These are phyloP conservation scores for Lycorma delicatula DNA, from an alignment of 1,140 invertebrate genomes.

Conservation along the genomic window DNA sequence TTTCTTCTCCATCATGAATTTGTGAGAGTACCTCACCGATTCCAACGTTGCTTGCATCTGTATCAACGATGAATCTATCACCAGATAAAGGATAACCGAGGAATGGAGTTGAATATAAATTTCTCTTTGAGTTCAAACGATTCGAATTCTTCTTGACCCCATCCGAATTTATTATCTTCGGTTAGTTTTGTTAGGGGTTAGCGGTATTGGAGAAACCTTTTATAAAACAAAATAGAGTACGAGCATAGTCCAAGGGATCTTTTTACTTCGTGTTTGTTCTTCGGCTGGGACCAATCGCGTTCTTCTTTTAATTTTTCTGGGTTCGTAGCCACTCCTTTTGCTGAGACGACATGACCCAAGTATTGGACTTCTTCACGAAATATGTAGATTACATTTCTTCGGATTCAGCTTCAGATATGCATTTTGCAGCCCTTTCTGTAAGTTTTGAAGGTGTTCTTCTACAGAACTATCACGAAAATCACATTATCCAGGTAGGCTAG, in stretches of 20 bases:
- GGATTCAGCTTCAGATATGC: conserved; percentile 20
- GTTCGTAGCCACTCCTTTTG: conserved; percentile 33
- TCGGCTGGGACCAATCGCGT: conserved; percentile 30
- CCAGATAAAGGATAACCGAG: not conserved
- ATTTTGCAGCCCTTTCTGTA: conserved; percentile 6
- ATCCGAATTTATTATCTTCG: conserved; percentile 16
- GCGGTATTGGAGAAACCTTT: conserved; percentile 28
- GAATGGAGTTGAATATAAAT: not conserved
- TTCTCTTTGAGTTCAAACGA: not conserved
- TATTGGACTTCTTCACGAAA: conserved; percentile 25
- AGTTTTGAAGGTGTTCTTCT: conserved; percentile 10
- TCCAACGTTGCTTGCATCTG: not conserved
- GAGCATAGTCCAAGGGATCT: conserved; percentile 34
- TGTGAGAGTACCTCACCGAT: not conserved
- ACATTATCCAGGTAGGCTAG: conserved; percentile 25
- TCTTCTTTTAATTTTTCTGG: conserved; percentile 35
- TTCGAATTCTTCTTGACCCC: not conserved
- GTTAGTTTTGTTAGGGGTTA: conserved; percentile 30
- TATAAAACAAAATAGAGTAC: too few relatives aligned
- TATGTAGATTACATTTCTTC: conserved; percentile 33
- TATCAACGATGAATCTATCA: not conserved
- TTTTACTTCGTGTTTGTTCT: conserved; percentile 30
- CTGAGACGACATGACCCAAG: conserved; percentile 36
- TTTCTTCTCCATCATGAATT: not conserved
- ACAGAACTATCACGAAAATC: conserved; percentile 9